Evolutionary conservation across 2,888 invertebrate species (phyloP).

Genomic region (Perithous albicinctus): DNA sequence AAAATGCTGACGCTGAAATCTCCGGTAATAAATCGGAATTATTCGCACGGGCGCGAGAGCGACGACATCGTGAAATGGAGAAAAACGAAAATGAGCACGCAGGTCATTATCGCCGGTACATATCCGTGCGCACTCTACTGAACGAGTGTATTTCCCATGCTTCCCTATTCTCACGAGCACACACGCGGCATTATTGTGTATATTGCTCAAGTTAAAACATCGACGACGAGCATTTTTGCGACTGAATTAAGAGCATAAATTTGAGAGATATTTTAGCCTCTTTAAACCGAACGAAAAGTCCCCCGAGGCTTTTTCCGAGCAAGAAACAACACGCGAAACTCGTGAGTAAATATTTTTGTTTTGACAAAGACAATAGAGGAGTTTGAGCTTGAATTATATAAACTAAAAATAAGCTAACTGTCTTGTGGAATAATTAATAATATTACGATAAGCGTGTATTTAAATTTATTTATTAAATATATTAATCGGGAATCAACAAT

Average conservation of each 20-base stretch:
- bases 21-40: slow-evolving; percentile 20
- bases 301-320: not conserved
- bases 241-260: slow-evolving; percentile 69
- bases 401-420: not conserved
- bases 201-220: slow-evolving; percentile 27
- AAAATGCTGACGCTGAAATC: not conserved
- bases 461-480: too few species aligned
- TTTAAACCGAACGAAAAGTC: slow-evolving; percentile 30
- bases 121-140: slow-evolving; percentile 31
- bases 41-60: slow-evolving; percentile 9
- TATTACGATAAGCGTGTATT: not conserved
- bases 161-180: not conserved
- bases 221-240: slow-evolving; percentile 53
- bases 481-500: too few species aligned
- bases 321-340: slow-evolving; percentile 4
- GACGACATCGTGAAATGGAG: not conserved
- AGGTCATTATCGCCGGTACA: slow-evolving; percentile 17
- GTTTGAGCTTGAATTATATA: not conserved
- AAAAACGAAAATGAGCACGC: slow-evolving; percentile 36
- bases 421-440: not conserved
- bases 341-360: slow-evolving; percentile 36
- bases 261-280: slow-evolving; percentile 56
- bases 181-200: not conserved
- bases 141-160: not conserved
- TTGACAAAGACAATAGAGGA: not conserved